Evolutionary conservation across 2,888 invertebrate species (phyloP), one percentile per base, ranked within the genome.

Genomic region (Plebejus argus): DNA sequence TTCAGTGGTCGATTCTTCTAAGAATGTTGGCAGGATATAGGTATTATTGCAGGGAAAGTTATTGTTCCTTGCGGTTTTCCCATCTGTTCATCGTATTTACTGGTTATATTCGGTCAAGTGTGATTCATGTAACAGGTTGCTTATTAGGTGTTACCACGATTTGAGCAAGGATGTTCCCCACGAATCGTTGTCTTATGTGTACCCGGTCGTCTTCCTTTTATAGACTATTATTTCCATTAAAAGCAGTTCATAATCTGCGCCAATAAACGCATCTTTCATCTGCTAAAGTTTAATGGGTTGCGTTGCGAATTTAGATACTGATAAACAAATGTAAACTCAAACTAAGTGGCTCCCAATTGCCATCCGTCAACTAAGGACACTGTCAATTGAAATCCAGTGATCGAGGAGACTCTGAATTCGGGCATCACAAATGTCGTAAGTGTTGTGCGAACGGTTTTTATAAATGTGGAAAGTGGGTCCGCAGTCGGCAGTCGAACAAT

Each of bases 391-490:
- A 5, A 15, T 53, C 45, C 45, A 45, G 12, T 58, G 20, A 58
- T 58, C 20, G 3, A 45, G 45, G 20, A 58, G 18, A 20, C 18
- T 20, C 20, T 1, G 58, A 20, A 10, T 58, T n/a, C 10, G 58
- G 20, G 58, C 7, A 39, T 10, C 8, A 2, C 10, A 58, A 20
- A n/a, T 15, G 23, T 58, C 8, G 58, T 10, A 39, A 8, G 20
- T 12, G 3, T 23, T 28, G 61, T 66, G 61, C 61, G 28, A 20
- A 23, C 23, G 61, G 12, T 71, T 20, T 71, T 71, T 39, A 20
- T 71, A 71, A 66, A 61, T 77, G 75, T 66, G 66, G 77, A 76
- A 72, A 78, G 76, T 71, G n/a, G 71, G 71, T 71, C 61, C 28
- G 33, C 53, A 28, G 53, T 53, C 70, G 53, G 33, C 39, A 18